Evolutionary conservation across 1,140 invertebrate species (phyloP), one percentile per base, ranked within the genome.

Genomic region (Ladona fulva): DNA sequence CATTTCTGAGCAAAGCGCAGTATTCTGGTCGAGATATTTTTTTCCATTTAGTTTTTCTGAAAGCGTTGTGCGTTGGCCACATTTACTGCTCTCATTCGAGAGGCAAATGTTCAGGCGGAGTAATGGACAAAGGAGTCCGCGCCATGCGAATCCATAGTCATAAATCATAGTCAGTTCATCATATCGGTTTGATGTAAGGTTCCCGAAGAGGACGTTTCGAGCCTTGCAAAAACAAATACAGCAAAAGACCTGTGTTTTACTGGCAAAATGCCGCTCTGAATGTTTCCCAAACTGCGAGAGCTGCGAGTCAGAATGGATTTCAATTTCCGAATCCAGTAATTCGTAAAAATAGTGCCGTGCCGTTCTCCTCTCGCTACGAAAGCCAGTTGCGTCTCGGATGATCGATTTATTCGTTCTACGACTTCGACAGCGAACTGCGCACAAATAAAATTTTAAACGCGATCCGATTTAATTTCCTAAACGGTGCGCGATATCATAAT

Each of bases 261-360:
- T 66, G 52, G 16, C n/a, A 66, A 66, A 66, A 66, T 22, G 52
- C 52, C 52, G 14, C 52, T 19, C 52, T 22, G 52, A 66, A 66
- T 22, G 52, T 22, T 52, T 19, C 44, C 19, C 44, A 52, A 52
- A 52, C 44, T 66, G 52, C n/a, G 52, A 22, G 5, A 16, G 5
- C 52, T 22, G 52, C 14, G 52, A 22, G 52, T 12, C 52, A 12
- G 12, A 22, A 22, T 12, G 52, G n/a, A 66, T 19, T 66, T 66
- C 52, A 66, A 66, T 66, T 66, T 66, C 52, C 52, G 52, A 66
- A 19, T 66, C 52, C 52, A 66, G 52, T 66, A 66, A 66, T 66
- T 66, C 52, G 52, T 66, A 66, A 66, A 66, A 66, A 66, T 16
- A 66, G 52, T 66, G n/a, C n/a, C 52, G 3, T 66, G n/a, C n/a